Evolutionary conservation across 2,797 vertebrate genomes (phyloP), one percentile per base, ranked within the genome.

Genomic region (Rhadinocentrus ornatus): DNA sequence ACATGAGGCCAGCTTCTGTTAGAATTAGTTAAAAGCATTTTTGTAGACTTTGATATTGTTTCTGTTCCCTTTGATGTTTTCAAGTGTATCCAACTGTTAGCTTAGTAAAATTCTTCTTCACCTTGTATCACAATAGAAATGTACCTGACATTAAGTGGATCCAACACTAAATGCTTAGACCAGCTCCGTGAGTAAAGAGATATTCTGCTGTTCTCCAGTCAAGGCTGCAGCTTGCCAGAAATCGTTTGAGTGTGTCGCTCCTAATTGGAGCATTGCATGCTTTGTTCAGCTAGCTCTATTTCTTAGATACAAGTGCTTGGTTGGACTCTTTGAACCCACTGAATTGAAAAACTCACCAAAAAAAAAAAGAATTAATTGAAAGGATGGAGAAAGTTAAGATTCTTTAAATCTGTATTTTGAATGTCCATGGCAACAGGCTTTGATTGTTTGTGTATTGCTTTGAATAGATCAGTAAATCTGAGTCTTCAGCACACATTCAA

Each of bases 351-450:
- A 66, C 46, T 58, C 39, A 41, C 11, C 3, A n/a, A 41, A 39
- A 53, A 35, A 32, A 41, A 66, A 35, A 63, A 39, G 18, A 66
- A 48, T 11, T 26, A 66, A 73, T 61, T 74, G 37, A 59, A 69
- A 71, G 46, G 41, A 39, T 22, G 50, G 62, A 73, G 60, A 67
- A 78, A 66, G 67, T 81, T 73, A 41, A 55, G 58, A 81, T 76
- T 82, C 56, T 73, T 79, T 53, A 65, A 15, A 73, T 82, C 57
- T n/a, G 31, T 69, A 22, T 82, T 74, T 71, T 24, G 62, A 68
- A 82, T 89, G 84, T 88, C 88, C 90, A 88, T 89, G 82, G 89
- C 84, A 93, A 91, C 89, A 71, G 71, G 78, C 67, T 72, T 12
- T 52, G 57, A 78, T 70, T 88, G 62, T 53, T 39, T 73, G 71